These are phyloP conservation scores for Drosophila miranda DNA, from an alignment of 1,140 invertebrate species.

Conservation along the genomic window DNA sequence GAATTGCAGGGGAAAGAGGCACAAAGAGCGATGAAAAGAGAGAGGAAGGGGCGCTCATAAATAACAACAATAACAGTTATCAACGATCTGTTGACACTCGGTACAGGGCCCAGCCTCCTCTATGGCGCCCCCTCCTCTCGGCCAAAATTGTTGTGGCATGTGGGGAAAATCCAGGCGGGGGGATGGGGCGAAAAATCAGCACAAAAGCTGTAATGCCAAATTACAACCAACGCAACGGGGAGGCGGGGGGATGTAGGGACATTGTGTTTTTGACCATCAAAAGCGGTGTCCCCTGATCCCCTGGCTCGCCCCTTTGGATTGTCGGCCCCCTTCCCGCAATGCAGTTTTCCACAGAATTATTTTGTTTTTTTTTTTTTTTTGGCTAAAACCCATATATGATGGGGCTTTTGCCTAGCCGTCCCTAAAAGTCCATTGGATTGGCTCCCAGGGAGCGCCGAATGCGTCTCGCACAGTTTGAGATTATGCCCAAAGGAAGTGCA, in stretches of 20 bases:
- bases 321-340: conserved; percentile 8
- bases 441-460: conserved; percentile 12
- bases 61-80: conserved; percentile 72
- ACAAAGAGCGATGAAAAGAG: too few species aligned
- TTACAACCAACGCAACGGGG: conserved; percentile 34
- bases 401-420: too few species aligned
- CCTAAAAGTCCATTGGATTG: too few species aligned
- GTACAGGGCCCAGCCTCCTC: not conserved
- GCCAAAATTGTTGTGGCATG: conserved; percentile 15
- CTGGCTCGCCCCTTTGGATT: not conserved
- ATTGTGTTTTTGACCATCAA: conserved; percentile 23
- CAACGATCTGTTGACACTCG: conserved; percentile 20
- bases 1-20: too few species aligned
- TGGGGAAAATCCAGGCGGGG: not conserved
- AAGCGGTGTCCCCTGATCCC: not conserved
- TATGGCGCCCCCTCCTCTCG: too few species aligned
- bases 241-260: not conserved
- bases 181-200: conserved; percentile 7
- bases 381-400: too few species aligned
- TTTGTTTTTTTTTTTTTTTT: not conserved
- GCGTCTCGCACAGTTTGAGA: conserved; percentile 32
- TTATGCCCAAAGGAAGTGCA: conserved; percentile 11
- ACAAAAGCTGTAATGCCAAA: conserved; percentile 42
- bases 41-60: conserved; percentile 29
- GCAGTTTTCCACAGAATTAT: conserved; percentile 17